Base-by-base conservation (phyloP, 2,113 vertebrate genomes). In the Holacanthus passer region DNA sequence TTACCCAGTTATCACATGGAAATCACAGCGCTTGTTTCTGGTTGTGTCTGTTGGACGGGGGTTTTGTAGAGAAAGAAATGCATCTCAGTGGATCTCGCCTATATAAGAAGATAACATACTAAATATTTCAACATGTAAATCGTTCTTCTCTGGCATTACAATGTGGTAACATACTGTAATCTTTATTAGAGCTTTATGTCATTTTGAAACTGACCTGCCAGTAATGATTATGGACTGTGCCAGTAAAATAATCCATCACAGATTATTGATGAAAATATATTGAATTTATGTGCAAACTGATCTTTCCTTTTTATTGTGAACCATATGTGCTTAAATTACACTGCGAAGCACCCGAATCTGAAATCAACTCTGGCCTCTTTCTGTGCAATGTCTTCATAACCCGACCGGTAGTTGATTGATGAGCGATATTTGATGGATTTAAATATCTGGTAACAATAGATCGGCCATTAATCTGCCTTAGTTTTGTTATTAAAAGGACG, bases 101-200 rank as follows among this genome's bases (percentile, higher is more conserved):
- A 17, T 67, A 50, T 37, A 32, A 58, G 47, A 13, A 37, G 20
- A 24, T 14, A 32, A 76, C 22, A 35, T 47, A 14, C 37, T 55
- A 24, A 4, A 72, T 80, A 55, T 63, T 76, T 56, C 22, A 65
- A 17, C 13, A 43, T 52, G 32, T 72, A 20, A 35, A 76, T 69
- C 9, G 0, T 35, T 45, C 35, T 45, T 14, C 14, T 22, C 1
- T 63, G 29, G 17, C 27, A 47, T 69, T n/a, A 4, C 5, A 22
- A 75, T 45, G 45, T 67, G 58, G 31, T 55, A 24, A 31, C 27
- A 37, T n/a, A 9, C 41, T 29, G 20, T 45, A 55, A 29, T 65
- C 68, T 64, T 45, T 52, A 32, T 62, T 39, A 14, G 9, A 24
- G 17, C 24, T 52, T 48, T 41, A 67, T 74, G 60, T 73, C 1